Evolutionary conservation across 1,140 invertebrate species (phyloP).

Genomic region (Cotesia vestalis): DNA sequence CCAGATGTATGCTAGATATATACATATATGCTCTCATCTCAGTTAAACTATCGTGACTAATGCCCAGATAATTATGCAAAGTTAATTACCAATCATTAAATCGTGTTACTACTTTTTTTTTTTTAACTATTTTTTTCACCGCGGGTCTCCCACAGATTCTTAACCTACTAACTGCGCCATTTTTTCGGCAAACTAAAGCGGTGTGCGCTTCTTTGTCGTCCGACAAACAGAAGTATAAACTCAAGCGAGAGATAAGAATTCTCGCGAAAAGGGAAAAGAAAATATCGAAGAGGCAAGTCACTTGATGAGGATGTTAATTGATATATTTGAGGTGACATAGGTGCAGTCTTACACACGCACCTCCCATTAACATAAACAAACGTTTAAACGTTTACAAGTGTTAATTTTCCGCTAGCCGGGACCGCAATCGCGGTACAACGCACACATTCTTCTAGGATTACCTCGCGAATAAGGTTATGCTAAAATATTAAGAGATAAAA

Average conservation of each 20-base stretch:
- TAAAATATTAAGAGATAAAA: too few relatives aligned
- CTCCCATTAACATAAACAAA: slow-evolving; percentile 59
- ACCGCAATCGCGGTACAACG: background rate
- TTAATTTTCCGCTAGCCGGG: slow-evolving; percentile 51
- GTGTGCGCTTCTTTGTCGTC: background rate
- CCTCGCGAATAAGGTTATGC: too few relatives aligned
- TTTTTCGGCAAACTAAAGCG: background rate
- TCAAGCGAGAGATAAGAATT: background rate
- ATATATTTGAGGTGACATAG: slow-evolving; percentile 56
- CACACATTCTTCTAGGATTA: too few relatives aligned
- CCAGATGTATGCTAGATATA: slow-evolving; percentile 17
- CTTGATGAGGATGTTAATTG: slow-evolving; percentile 60
- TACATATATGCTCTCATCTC: background rate
- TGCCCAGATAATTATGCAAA: slow-evolving; percentile 28
- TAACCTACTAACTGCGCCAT: too few relatives aligned
- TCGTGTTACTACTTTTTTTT: slow-evolving; percentile 15
- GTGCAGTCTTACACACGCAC: slow-evolving; percentile 35
- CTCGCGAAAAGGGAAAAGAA: background rate
- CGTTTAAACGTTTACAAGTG: slow-evolving; percentile 48
- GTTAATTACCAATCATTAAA: slow-evolving; percentile 27
- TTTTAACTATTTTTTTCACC: background rate
- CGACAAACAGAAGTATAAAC: too few relatives aligned
- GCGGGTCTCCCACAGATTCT: too few relatives aligned
- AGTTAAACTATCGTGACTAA: background rate
- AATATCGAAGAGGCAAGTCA: slow-evolving; percentile 21